Evolutionary conservation across 2,113 vertebrate genomes (phyloP).

Genomic region (Caranx ignobilis): DNA sequence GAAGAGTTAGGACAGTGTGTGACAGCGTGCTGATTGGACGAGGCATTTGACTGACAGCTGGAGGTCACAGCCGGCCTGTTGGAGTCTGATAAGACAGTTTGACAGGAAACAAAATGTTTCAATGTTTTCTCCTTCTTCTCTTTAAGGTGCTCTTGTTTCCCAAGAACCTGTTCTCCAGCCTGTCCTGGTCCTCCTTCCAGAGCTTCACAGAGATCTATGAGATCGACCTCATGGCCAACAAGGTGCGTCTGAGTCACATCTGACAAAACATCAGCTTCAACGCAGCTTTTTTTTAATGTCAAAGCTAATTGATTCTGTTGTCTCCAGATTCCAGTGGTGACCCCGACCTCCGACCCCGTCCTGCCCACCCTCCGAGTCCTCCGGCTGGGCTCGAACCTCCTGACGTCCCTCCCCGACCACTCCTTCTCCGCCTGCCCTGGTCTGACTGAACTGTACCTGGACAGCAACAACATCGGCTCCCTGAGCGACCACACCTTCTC

Average conservation of each 20-base stretch:
- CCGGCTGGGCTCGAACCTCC: slow-evolving; percentile 69
- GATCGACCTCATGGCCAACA: slow-evolving; percentile 80
- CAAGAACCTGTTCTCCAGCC: slow-evolving; percentile 71
- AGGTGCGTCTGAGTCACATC: slow-evolving; percentile 49
- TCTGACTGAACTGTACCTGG: slow-evolving; percentile 76
- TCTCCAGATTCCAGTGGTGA: slow-evolving; percentile 58
- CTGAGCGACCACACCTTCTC: slow-evolving; percentile 73
- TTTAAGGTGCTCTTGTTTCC: slow-evolving; percentile 73
- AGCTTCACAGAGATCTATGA: slow-evolving; percentile 71
- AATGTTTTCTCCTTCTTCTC: neutral
- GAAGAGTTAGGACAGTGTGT: too few species aligned
- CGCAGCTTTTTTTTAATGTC: too few species aligned
- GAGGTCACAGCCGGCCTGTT: slow-evolving; percentile 18
- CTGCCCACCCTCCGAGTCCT: slow-evolving; percentile 75
- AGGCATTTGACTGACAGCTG: slow-evolving; percentile 9
- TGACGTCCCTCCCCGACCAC: slow-evolving; percentile 56
- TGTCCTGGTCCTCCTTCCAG: slow-evolving; percentile 77
- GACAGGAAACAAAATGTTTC: neutral
- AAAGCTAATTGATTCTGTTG: too few species aligned
- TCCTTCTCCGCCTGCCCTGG: slow-evolving; percentile 71
- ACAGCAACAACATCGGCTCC: slow-evolving; percentile 66
- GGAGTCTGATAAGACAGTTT: slow-evolving; percentile 5
- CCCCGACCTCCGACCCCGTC: neutral
- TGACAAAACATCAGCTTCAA: too few species aligned
- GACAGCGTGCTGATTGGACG: neutral